Evolutionary conservation across 2,113 vertebrate genomes (phyloP), one percentile per base, ranked within the genome.

Genomic region (Eublepharis macularius): DNA sequence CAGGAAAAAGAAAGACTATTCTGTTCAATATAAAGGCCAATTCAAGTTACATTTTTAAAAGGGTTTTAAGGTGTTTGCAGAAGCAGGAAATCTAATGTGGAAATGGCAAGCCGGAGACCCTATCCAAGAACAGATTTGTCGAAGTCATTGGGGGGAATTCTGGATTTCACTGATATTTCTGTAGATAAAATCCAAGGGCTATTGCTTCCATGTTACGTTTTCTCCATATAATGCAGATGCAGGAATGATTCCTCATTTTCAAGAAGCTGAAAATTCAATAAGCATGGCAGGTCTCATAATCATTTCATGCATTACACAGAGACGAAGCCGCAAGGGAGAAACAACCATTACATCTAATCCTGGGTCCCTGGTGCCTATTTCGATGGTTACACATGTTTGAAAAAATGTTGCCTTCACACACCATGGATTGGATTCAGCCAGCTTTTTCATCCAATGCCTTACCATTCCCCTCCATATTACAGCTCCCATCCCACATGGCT

Each of bases 1-100:
- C 88, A 91, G 54, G 3, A 36, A 34, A 83, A 87, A 5, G 49
- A 94, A 89, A 87, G 24, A 85, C 32, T 68, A 83, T 57, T 80
- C 85, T 75, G 39, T 80, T 81, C 76, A 80, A 74, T 74, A 36
- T 57, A 79, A 79, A 63, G 54, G 76, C 54, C 76, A 79, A 79
- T 79, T 79, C 76, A 79, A 29, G 57, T 60, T 60, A 79, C 76
- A 79, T 63, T 70, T 81, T 81, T n/a, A 36, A 66, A 45, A 26
- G 60, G 65, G 43, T 36, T 49, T 83, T 43, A 75, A 43, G 70
- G 79, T 34, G 17, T 75, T 75, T 65, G 19, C 34, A 54, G 51
- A 79, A 49, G 70, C 8, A 49, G 57, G 65, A 77, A 68, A 51
- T 57, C 32, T 26, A 32, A 43, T 45, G 39, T 63, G 51, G 54